Evolutionary conservation across 2,888 invertebrate genomes (phyloP).

Genomic region (Hydrotaea cyrtoneurina): DNA sequence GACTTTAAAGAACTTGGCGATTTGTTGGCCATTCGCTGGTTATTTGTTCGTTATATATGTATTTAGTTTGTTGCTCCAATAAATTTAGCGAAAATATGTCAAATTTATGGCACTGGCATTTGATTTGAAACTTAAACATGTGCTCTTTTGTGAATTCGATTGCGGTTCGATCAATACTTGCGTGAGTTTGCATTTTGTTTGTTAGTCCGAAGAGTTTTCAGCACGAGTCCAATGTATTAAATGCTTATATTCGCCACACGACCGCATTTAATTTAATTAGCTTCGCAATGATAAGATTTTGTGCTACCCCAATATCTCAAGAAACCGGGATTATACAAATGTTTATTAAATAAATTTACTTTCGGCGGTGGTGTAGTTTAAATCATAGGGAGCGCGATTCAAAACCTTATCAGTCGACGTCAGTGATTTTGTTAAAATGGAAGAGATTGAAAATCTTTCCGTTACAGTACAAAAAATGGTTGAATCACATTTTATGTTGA

Average conservation of each 20-base stretch:
- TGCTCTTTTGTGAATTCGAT: background rate
- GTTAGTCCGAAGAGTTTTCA: background rate
- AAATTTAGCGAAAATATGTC: constrained; percentile 21
- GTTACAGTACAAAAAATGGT: no score
- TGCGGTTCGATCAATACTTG: background rate
- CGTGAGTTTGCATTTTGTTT: background rate
- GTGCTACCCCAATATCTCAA: no score
- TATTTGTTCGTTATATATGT: no score
- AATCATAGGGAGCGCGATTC: no score
- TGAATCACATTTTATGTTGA: no score
- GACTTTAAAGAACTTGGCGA: background rate
- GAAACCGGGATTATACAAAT: no score
- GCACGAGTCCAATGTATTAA: constrained; percentile 25
- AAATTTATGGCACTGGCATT: constrained; percentile 22
- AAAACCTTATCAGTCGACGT: no score
- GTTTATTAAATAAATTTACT: no score
- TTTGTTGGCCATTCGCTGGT: background rate
- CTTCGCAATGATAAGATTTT: background rate
- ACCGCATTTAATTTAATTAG: background rate
- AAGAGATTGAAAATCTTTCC: no score
- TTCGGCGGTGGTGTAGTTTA: no score
- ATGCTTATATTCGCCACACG: background rate
- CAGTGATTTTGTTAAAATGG: no score
- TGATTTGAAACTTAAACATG: background rate
- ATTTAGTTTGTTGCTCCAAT: background rate